phyloP scores from a whole-genome alignment of 2,113 vertebrate genomes.

The Cygnus buccinator region DNA sequence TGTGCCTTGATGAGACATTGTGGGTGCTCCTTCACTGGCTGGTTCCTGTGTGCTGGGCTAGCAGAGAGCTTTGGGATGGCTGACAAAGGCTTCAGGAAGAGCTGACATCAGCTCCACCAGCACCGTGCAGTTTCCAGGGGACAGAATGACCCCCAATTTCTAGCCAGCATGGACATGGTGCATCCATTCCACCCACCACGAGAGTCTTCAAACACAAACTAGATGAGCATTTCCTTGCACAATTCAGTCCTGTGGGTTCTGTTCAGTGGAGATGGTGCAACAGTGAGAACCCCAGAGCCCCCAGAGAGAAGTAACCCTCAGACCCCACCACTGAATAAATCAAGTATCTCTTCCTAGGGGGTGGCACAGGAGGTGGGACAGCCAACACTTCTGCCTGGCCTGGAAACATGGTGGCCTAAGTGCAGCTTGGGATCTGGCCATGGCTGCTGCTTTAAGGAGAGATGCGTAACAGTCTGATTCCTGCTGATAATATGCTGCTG shows the following conservation, averaged over 20 bases:
- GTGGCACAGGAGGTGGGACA: background rate
- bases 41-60: background rate
- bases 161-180: background rate
- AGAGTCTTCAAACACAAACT: background rate
- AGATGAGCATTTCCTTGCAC: background rate
- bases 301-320: background rate
- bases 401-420: background rate
- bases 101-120: background rate
- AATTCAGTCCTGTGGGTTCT: background rate
- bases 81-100: background rate
- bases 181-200: background rate
- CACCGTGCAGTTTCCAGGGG: accelerated
- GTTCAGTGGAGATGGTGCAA: background rate
- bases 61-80: background rate
- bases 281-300: background rate
- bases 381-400: background rate
- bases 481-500: accelerated
- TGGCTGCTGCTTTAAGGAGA: background rate
- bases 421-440: background rate
- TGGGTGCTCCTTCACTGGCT: background rate
- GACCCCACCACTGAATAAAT: background rate
- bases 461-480: background rate
- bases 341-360: background rate
- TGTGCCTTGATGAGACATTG: background rate
- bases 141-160: background rate